phyloP scores from a whole-genome alignment of 2,888 invertebrate genomes.

The Syrista parreyssii region DNA sequence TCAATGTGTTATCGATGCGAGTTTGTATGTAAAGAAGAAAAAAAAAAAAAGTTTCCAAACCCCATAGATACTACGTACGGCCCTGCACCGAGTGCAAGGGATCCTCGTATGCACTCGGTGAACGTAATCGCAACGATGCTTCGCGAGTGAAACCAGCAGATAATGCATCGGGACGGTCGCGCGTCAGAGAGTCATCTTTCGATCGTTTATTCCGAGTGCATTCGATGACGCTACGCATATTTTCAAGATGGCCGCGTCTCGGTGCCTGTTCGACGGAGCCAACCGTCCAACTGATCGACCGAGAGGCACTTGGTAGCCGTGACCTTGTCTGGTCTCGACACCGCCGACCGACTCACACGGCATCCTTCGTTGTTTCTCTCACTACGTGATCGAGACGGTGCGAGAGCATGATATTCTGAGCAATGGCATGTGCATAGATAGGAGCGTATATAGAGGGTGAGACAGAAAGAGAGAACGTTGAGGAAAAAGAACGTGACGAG shows the following conservation, averaged over 20 bases:
- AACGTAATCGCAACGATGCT: neutral
- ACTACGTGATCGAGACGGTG: neutral
- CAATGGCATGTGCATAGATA: neutral
- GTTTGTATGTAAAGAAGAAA: neutral
- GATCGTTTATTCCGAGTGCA: slow-evolving; percentile 47
- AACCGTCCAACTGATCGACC: slow-evolving; percentile 14
- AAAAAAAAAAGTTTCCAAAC: neutral
- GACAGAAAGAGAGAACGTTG: neutral
- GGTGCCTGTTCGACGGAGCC: neutral
- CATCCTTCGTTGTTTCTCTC: slow-evolving; percentile 26
- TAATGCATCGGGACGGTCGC: neutral
- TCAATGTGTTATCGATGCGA: neutral
- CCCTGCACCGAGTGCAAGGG: neutral
- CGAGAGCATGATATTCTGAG: neutral
- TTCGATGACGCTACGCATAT: slow-evolving; percentile 49
- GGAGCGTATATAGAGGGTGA: neutral
- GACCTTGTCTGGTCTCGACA: slow-evolving; percentile 63
- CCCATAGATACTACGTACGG: neutral
- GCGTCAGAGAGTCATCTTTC: slow-evolving; percentile 39
- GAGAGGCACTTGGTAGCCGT: slow-evolving; percentile 57
- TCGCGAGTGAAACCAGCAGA: neutral
- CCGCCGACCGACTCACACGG: slow-evolving; percentile 25
- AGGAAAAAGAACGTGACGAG: slow-evolving; percentile 12
- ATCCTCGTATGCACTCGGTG: neutral
- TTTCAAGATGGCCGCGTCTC: slow-evolving; percentile 57